Evolutionary conservation across 2,888 invertebrate species (phyloP), one percentile per base, ranked within the genome.

Genomic region (Linhomoeus sp.): DNA sequence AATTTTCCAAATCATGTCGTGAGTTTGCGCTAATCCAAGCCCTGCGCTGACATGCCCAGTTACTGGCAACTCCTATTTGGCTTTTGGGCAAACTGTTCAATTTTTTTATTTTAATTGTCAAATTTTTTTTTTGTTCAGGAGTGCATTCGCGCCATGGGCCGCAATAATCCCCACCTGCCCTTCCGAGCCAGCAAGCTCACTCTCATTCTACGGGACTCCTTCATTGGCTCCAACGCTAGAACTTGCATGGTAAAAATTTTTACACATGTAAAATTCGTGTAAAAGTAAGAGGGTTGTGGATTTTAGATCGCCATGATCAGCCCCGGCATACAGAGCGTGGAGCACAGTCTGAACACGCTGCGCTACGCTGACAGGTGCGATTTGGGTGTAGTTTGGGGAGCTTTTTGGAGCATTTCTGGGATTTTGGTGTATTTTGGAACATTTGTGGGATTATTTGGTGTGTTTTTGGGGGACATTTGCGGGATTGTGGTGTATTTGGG

Each of bases 161-260:
- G 85, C 67, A 88, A 87, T 71, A 88, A 87, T 52, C 82, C 85
- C 53, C 94, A 97, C 71, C 72, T 94, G 58, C 97, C 97, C 36
- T 97, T 97, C 75, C 76, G 97, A 60, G 90, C 88, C 49, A 90
- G 88, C 59, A 94, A 94, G 70, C 73, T 97, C 46, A 94, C 94
- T 37, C 83, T 82, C 66, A 94, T 97, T 51, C 72, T 97, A 53
- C 76, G 90, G 56, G 97, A 97, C 72, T 87, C 87, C 41, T 97
- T 97, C 70, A 90, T 97, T 62, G 92, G 94, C 15, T 86, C 88
- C 67, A 94, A 92, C 70, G 87, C 90, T 40, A 79, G 81, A 67
- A 97, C 92, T 20, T 97, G 94, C 71, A 97, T 97, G 97, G 76
- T 68, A 51, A 73, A 94, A 97, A 68, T 97, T n/a, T n/a, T n/a